Evolutionary conservation across 2,797 vertebrate species (phyloP).

Genomic region (Tragelaphus eurycerus): DNA sequence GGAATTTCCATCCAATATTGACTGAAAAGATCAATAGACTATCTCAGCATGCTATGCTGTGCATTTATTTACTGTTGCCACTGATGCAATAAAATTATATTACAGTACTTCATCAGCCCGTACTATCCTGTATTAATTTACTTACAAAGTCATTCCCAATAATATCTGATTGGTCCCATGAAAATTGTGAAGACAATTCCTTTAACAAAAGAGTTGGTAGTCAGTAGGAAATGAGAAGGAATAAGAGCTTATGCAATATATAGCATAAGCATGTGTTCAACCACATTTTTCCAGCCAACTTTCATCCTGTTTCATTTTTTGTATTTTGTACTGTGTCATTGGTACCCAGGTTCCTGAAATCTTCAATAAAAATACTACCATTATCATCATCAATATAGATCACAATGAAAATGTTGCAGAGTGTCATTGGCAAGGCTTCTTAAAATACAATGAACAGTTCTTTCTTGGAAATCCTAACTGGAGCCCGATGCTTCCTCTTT

Average conservation of each 20-base stretch:
- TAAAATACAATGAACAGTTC: background rate
- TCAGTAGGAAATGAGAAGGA: background rate
- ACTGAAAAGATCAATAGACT: constrained; percentile 64
- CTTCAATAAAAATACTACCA: background rate
- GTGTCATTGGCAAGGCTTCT: background rate
- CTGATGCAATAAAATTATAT: constrained; percentile 61
- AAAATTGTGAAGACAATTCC: background rate
- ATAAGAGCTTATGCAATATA: background rate
- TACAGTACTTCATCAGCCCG: constrained; percentile 37
- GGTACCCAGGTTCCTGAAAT: background rate
- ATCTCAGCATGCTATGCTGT: constrained; percentile 42
- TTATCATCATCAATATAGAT: background rate
- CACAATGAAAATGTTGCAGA: background rate
- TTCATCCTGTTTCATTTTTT: background rate
- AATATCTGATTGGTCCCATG: background rate
- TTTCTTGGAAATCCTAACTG: background rate
- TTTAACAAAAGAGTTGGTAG: background rate
- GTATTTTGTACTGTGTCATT: background rate
- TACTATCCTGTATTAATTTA: constrained; percentile 38
- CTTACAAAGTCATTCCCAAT: constrained; percentile 34
- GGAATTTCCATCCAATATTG: constrained; percentile 55
- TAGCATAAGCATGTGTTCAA: background rate
- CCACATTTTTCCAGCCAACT: background rate
- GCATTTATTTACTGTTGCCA: constrained; percentile 62
- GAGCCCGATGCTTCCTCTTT: background rate